Evolutionary conservation across 2,888 invertebrate species (phyloP).

Genomic region (Drosophila macrospina): DNA sequence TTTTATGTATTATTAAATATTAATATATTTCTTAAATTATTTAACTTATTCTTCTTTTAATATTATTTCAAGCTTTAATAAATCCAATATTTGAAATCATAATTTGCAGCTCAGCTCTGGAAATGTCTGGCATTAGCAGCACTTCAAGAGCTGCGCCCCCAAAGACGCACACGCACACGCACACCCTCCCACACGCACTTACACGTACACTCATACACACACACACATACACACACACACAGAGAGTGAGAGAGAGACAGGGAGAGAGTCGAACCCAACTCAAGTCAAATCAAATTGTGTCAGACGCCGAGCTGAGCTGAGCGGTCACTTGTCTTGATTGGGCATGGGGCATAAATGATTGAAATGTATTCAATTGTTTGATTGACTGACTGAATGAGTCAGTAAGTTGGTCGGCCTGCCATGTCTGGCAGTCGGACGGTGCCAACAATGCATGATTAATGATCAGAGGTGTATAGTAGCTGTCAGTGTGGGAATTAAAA

Average conservation of each 20-base stretch:
- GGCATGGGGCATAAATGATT: constrained; percentile 60
- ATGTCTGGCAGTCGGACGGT: not conserved
- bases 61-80: too few relatives aligned
- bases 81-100: too few relatives aligned
- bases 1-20: too few relatives aligned
- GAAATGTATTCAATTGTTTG: constrained; percentile 80
- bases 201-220: constrained; percentile 11
- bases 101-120: constrained; percentile 1
- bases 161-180: not conserved
- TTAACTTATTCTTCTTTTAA: too few relatives aligned
- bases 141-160: constrained; percentile 27
- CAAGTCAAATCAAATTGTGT: constrained; percentile 70
- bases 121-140: constrained; percentile 45
- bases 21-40: too few relatives aligned
- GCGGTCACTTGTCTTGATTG: constrained; percentile 13
- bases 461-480: constrained; percentile 43
- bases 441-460: constrained; percentile 74
- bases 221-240: constrained; percentile 10
- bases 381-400: constrained; percentile 62
- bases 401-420: constrained; percentile 21
- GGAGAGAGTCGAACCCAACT: constrained; percentile 30
- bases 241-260: too few relatives aligned
- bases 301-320: constrained; percentile 24
- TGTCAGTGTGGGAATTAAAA: constrained; percentile 66
- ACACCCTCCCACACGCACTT: constrained; percentile 16